Base-by-base conservation (phyloP, 2,888 invertebrate species). In the Chrysotoxum bicinctum region DNA sequence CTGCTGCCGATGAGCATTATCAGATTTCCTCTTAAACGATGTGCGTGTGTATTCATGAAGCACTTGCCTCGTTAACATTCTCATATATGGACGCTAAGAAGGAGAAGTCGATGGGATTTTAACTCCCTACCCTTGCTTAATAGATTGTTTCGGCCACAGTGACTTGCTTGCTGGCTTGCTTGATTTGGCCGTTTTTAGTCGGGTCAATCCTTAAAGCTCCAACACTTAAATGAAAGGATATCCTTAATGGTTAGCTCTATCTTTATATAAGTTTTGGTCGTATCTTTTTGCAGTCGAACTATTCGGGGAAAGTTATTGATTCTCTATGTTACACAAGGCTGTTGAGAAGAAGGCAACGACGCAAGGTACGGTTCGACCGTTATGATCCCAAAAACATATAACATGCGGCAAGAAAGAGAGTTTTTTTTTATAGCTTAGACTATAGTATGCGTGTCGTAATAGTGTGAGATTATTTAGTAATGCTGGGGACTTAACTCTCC, bases 141-240 rank as follows among this genome's bases (percentile, higher is more conserved):
- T 58, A 43, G 73, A 37, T 78, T 26, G 68, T 43, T 48, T 70
- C 62, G 75, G 48, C 56, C 43, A 56, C 73, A 72, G 32, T 64
- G 62, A 54, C 64, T 73, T 48, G 58, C 50, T 45, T 60, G 23
- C 26, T 12, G 14, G 37, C 37, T 14, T 62, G n/a, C 16, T 43
- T 40, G 26, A 30, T 48, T 68, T 68, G 68, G n/a, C 30, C 69
- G 75, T 74, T 84, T 45, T 60, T 56, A 69, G 62, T 35, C n/a
- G 83, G 83, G 79, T 84, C 79, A 84, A 75, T 79, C 69, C 70
- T 79, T 84, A 80, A 84, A 84, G 84, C 84, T 76, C 30, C 70
- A 72, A 75, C 84, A 80, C 84, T 84, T 74, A 84, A 80, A 80
- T 76, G 70, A 52, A 76, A 80, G 84, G 84, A 84, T 84, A 80